Evolutionary conservation across 2,888 invertebrate genomes (phyloP).

Genomic region (Agonum fuliginosum): DNA sequence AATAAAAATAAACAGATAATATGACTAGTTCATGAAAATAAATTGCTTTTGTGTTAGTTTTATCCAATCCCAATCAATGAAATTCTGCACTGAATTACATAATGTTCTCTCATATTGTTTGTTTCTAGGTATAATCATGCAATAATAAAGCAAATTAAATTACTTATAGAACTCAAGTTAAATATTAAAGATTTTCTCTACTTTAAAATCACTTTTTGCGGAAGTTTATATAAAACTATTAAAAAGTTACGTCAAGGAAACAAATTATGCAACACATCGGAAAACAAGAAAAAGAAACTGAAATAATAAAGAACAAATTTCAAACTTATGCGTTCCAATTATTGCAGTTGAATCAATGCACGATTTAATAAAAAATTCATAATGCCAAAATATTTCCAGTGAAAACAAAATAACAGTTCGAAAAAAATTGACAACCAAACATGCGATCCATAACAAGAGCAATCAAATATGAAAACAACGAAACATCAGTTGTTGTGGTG

Average conservation of each 20-base stretch:
- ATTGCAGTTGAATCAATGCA: background rate
- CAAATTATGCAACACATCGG: background rate
- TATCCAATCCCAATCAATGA: too few species aligned
- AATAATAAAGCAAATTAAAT: background rate
- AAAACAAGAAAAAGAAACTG: constrained; percentile 1
- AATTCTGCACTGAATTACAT: too few species aligned
- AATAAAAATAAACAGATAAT: too few species aligned
- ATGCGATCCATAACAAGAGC: constrained; percentile 13
- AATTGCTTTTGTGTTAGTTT: too few species aligned
- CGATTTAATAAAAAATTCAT: too few species aligned
- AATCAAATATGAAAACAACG: constrained; percentile 7
- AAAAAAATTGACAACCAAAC: background rate
- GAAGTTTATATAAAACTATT: background rate
- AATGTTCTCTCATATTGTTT: too few species aligned
- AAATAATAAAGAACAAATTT: background rate
- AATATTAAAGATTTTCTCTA: constrained; percentile 13
- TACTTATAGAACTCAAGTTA: background rate
- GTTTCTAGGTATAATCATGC: too few species aligned
- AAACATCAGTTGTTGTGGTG: constrained; percentile 9
- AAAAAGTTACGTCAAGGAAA: background rate
- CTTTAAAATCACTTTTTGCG: constrained; percentile 28
- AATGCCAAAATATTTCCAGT: background rate
- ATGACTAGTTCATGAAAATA: too few species aligned
- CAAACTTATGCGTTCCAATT: too few species aligned
- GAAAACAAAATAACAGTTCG: background rate